A percentile compares a stretch with the other conserved stretches of the same genome.
Evolutionary conservation across 2,113 vertebrate species (phyloP).

Genomic region (Scophthalmus maximus): DNA sequence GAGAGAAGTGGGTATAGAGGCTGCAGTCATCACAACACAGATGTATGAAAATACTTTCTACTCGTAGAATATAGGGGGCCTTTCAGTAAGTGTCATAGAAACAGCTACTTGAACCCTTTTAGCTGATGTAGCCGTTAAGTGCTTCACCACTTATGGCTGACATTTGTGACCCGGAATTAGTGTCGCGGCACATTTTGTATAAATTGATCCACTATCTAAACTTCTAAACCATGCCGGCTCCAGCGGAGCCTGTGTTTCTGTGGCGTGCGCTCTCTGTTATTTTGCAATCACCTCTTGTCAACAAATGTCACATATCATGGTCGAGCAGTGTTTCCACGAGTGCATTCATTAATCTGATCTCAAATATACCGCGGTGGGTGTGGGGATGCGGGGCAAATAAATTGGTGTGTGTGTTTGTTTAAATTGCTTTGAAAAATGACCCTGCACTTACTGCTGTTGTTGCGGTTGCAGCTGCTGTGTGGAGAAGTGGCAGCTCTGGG

Average conservation of each 20-base stretch:
- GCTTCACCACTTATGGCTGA: background rate
- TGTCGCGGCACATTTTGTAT: too few species aligned
- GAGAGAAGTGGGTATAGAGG: background rate
- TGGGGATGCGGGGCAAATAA: background rate
- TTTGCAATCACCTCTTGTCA: too few species aligned
- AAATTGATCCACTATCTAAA: too few species aligned
- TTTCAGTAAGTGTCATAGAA: background rate
- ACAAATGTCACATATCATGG: too few species aligned
- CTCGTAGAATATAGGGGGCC: background rate
- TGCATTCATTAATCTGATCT: background rate
- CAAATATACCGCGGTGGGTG: background rate
- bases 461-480: background rate
- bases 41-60: background rate
- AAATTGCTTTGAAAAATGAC: background rate
- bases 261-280: too few species aligned
- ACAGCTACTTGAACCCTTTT: slow-evolving; percentile 6
- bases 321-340: too few species aligned
- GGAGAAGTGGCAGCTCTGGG: background rate
- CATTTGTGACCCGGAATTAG: too few species aligned
- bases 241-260: too few species aligned
- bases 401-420: background rate
- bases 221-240: too few species aligned
- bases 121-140: background rate
- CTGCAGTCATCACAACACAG: background rate
- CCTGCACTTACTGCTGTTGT: background rate